Evolutionary conservation across 2,888 invertebrate genomes (phyloP).

Genomic region (Silvanus unidentatus): DNA sequence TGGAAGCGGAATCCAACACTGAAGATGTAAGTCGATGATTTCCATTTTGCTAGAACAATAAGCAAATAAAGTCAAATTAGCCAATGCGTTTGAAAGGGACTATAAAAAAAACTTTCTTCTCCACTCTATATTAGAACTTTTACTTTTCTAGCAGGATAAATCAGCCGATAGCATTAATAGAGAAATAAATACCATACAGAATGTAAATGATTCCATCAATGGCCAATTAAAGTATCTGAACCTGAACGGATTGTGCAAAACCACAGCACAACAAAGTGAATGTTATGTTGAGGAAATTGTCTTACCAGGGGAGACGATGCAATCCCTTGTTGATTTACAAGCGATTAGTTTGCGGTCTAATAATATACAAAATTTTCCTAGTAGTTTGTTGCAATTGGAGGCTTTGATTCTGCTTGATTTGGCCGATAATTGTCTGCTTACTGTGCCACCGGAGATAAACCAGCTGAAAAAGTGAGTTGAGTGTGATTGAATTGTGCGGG

Average conservation of each 20-base stretch:
- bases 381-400: conserved; percentile 55
- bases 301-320: conserved; percentile 40
- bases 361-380: conserved; percentile 55
- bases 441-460: conserved; percentile 59
- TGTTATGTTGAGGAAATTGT: conserved; percentile 43
- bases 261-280: conserved; percentile 22
- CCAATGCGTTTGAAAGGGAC: too few species aligned
- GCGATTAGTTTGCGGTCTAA: conserved; percentile 50
- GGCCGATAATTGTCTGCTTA: conserved; percentile 61
- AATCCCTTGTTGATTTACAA: conserved; percentile 39
- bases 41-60: too few species aligned
- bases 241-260: conserved; percentile 41
- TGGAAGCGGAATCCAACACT: conserved; percentile 34
- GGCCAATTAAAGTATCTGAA: conserved; percentile 36
- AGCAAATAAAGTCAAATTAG: too few species aligned
- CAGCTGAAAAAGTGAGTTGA: conserved; percentile 51
- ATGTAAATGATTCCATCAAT: not conserved
- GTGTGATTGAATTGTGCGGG: not conserved
- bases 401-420: conserved; percentile 61
- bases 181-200: too few species aligned
- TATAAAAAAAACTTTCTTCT: too few species aligned
- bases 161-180: too few species aligned
- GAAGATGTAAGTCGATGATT: too few species aligned
- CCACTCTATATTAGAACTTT: too few species aligned
- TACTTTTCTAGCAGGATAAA: too few species aligned